Base-by-base conservation (phyloP, 1,140 invertebrate genomes). In the Drosophila bocki region DNA sequence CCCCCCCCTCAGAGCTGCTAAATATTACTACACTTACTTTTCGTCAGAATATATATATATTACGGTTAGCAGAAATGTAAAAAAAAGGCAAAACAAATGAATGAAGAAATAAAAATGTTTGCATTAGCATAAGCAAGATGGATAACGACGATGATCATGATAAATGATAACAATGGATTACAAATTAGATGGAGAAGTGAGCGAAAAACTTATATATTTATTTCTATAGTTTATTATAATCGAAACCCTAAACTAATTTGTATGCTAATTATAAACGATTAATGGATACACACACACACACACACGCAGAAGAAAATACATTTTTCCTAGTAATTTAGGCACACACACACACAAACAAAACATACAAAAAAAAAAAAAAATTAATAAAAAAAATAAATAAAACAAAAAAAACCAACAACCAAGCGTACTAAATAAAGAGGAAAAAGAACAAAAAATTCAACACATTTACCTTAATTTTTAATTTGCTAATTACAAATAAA, bases 191-290 rank as follows among this genome's bases (percentile, higher is more conserved):
- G 29, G 33, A 59, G 13, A 74, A 74, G 56, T 70, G 47, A 59
- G 69, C 71, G 7, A 51, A 68, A 48, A 47, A 72, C 69, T 75
- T 86, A 78, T 86, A 78, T 78, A 87, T 86, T 85, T 86, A 85
- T 85, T 85, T 82, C 85, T 78, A 82, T 85, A 85, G 82, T 86
- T 86, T 82, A 84, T 78, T 63, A 75, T 74, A 76, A 75, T 78
- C 68, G 61, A 54, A 54, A 82, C 64, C 67, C 74, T 78, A 85
- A 86, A 86, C 61, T 82, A 85, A 85, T 82, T 70, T 82, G 60
- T 70, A 82, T 68, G 61, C 70, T 82, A 83, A 80, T 80, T 83
- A 84, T 68, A 82, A 68, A 82, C 42, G 62, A 77, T 77, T 64
- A 29, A 72, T 65, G 69, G 41, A 60, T 32, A 67, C 35, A 78